Base-by-base conservation (phyloP, 2,888 invertebrate species). In the Neria commutata region DNA sequence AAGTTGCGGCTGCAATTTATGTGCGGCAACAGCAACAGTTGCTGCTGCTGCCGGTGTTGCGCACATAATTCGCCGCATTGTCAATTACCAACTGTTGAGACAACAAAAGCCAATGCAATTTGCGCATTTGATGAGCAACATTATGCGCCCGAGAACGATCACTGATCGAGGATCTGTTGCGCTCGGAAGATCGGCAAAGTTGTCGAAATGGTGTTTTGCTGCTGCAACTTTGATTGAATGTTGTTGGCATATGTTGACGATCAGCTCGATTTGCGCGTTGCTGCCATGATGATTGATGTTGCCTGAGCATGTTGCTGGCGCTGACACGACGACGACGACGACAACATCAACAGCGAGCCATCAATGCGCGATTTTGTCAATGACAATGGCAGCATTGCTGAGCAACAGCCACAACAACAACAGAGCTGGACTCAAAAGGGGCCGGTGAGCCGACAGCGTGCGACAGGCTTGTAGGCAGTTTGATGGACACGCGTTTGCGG, bases 251-350 rank as follows among this genome's bases (percentile, higher is more conserved):
- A 29, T n/a, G 29, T 29, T 11, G 29, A 8, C 42, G 42, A 21
- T 21, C 17, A 42, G 6, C 17, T 42, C 21, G 19, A 5, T 17
- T 17, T 4, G 21, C 33, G 42, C 54, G 62, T 63, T 70, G 77
- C n/a, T n/a, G n/a, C n/a, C n/a, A n/a, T n/a, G n/a, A n/a, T 80
- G 81, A 81, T 81, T 76, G 80, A 80, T 80, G 79, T 73, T 74
- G 79, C 78, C 77, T 78, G 77, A 76, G 78, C 69, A 73, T 74
- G 74, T 74, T 74, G n/a, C n/a, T n/a, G n/a, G n/a, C n/a, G n/a
- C 49, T 40, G 40, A 14, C 40, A 16, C 34, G 37, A 55, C 49
- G 47, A 24, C 34, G 45, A 33, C 23, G 33, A n/a, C 6, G 29
- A 26, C 11, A 8, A 26, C 14, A 25, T 17, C n/a, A 24, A n/a